These are phyloP conservation scores for Pteromalus puparum DNA, from an alignment of 1,140 invertebrate genomes.

Conservation along the genomic window DNA sequence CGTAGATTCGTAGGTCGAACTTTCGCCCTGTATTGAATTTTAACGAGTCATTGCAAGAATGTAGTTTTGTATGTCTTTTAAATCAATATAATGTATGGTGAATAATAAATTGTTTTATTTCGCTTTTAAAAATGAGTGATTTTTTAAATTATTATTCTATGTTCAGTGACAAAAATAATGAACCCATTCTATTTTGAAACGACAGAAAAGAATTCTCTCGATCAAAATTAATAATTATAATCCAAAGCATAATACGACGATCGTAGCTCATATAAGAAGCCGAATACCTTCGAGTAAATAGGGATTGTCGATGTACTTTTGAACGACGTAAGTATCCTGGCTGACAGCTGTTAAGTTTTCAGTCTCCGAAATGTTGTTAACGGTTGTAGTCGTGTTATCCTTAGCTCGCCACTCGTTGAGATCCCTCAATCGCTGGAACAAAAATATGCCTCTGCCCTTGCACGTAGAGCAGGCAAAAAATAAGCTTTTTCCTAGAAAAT, in stretches of 20 bases:
- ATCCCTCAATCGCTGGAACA: slow-evolving; percentile 76
- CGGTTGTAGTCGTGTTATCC: slow-evolving; percentile 32
- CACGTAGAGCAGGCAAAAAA: neutral
- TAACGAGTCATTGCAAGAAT: no score
- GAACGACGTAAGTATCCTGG: slow-evolving; percentile 71
- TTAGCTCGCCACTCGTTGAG: slow-evolving; percentile 65
- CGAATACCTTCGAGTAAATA: slow-evolving; percentile 78
- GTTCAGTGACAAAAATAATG: no score
- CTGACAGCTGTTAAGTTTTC: slow-evolving; percentile 2
- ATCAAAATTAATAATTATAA: no score
- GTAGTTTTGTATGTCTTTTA: no score
- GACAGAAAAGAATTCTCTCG: no score
- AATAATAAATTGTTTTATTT: no score
- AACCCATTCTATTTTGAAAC: no score
- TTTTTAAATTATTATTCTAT: no score
- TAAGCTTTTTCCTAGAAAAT: neutral
- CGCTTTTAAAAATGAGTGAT: no score
- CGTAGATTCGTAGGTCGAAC: slow-evolving; percentile 69
- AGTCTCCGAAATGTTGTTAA: slow-evolving; percentile 12
- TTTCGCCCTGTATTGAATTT: slow-evolving; percentile 52
- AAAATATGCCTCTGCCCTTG: slow-evolving; percentile 76
- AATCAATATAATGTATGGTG: no score
- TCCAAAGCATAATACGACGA: no score
- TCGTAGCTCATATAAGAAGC: no score
- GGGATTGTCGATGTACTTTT: slow-evolving; percentile 79